Conservation (phyloP, 2,113 vertebrate genomes). For the Edolisoma coerulescens region DNA sequence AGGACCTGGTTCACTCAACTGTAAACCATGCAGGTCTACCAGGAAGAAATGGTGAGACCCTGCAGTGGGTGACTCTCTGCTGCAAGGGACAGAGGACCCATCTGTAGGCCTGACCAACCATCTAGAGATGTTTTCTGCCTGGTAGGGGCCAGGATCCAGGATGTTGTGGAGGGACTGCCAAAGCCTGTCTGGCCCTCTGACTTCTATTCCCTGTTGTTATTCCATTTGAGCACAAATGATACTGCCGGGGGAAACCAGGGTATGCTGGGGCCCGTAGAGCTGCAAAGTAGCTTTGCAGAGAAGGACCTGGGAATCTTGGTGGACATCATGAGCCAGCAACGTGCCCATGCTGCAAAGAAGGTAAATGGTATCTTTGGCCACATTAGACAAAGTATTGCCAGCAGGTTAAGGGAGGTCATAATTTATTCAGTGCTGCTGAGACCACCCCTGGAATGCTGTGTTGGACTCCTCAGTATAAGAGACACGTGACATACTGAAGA, state of each 20-base stretch:
- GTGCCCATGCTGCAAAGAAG: not conserved
- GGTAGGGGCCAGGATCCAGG: not conserved
- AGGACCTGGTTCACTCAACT: not conserved
- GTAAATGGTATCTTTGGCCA: not conserved
- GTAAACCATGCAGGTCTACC: not conserved
- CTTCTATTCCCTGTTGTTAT: not conserved
- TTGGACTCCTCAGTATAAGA: not conserved
- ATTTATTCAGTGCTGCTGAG: not conserved
- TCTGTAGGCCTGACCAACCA: not conserved
- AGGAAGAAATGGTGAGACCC: not conserved
- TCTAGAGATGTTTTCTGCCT: not conserved
- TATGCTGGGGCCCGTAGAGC: fast-evolving
- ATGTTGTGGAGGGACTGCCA: not conserved
- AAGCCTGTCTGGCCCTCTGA: not conserved
- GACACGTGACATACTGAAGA: not conserved
- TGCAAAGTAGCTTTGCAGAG: not conserved
- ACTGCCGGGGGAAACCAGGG: not conserved
- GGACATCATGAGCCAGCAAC: not conserved
- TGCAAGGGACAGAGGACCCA: fast-evolving
- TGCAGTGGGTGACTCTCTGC: not conserved
- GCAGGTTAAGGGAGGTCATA: not conserved
- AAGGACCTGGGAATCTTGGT: not conserved
- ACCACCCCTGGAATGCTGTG: not conserved
- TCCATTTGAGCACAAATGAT: not conserved
- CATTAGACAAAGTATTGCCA: not conserved